These are phyloP conservation scores for Lasius platythorax DNA, from an alignment of 2,888 invertebrate genomes.

Conservation along the genomic window DNA sequence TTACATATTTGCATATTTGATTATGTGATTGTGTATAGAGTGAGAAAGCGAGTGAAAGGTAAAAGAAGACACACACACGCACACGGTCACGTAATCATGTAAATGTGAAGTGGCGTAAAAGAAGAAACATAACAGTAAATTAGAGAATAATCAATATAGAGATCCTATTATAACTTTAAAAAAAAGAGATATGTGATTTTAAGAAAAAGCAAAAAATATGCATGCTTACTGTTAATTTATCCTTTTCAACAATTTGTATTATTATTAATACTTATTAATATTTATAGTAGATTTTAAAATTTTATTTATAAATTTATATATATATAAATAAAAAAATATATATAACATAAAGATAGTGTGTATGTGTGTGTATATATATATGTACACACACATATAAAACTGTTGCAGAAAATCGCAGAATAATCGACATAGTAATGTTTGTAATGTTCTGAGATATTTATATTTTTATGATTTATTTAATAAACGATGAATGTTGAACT, in stretches of 20 bases:
- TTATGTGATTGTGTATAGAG: not conserved
- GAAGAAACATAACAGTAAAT: not conserved
- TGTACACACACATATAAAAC: conserved; percentile 20
- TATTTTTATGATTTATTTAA: conserved; percentile 51
- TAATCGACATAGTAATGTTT: conserved; percentile 26
- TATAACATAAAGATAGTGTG: no score
- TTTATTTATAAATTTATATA: conserved; percentile 41
- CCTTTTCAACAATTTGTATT: conserved; percentile 28
- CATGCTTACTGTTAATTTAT: conserved; percentile 35
- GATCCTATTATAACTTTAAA: conserved; percentile 24
- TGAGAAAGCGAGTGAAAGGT: not conserved
- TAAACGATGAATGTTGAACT: conserved; percentile 33
- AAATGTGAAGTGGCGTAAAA: not conserved
- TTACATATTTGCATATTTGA: not conserved
- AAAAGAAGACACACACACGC: not conserved
- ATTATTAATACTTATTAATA: conserved; percentile 55
- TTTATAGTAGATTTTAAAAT: conserved; percentile 52
- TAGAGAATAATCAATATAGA: not conserved
- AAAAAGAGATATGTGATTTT: not conserved
- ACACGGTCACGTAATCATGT: not conserved
- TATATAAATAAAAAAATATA: no score
- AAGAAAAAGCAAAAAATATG: conserved; percentile 25
- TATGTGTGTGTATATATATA: not conserved
- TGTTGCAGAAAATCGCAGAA: conserved; percentile 25
- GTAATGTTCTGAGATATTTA: not conserved